Conservation (phyloP, 1,140 invertebrate genomes). For the Orius laevigatus region DNA sequence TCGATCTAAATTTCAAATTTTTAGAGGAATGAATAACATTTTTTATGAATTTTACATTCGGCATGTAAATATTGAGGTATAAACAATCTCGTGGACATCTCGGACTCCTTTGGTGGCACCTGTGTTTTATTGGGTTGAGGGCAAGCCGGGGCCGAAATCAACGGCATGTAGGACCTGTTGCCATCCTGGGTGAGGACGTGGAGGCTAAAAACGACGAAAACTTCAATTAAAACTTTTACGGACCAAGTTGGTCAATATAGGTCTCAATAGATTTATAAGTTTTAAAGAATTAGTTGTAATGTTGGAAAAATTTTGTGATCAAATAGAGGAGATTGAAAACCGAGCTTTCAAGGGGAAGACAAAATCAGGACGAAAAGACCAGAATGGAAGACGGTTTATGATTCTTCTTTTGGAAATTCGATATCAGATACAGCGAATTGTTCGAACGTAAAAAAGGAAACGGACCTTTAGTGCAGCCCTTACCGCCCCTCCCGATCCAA, state of each 20-base stretch:
- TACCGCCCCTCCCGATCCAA: no score
- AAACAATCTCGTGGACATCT: constrained; percentile 89
- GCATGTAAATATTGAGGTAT: constrained; percentile 85
- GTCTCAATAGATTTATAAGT: not conserved
- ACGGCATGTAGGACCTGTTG: constrained; percentile 69
- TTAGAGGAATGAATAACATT: constrained; percentile 37
- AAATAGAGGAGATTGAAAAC: not conserved
- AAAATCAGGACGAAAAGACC: not conserved
- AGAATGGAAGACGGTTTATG: not conserved
- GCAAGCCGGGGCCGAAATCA: constrained; percentile 83
- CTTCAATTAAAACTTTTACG: not conserved
- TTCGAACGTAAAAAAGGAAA: not conserved
- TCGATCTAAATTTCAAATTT: no score
- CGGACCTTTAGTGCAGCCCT: no score
- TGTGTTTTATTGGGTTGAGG: constrained; percentile 67
- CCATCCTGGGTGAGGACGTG: constrained; percentile 58
- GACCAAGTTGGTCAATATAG: not conserved
- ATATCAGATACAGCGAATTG: not conserved
- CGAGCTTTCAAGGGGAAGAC: not conserved
- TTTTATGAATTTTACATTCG: constrained; percentile 46
- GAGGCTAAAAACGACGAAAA: constrained; percentile 35
- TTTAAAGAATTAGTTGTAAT: not conserved
- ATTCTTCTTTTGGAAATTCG: not conserved
- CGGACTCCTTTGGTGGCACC: constrained; percentile 65
- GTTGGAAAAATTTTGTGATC: not conserved